Conservation (phyloP, 2,888 invertebrate species). For the Lomographa bimaculata region DNA sequence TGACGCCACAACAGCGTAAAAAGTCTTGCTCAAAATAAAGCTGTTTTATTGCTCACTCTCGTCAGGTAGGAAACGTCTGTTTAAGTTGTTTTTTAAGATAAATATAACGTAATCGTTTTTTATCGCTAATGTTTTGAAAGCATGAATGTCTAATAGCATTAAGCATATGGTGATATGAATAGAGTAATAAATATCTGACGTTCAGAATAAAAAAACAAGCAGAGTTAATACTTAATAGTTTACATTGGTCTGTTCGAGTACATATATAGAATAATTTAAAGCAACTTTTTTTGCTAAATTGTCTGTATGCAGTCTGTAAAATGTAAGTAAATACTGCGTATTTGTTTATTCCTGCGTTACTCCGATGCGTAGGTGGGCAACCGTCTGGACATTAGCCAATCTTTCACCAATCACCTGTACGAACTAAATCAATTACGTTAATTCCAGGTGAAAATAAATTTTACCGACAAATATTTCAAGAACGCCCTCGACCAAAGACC, state of each 20-base stretch:
- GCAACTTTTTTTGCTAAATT: too few relatives aligned
- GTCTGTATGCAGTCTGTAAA: conserved; percentile 16
- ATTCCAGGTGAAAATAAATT: conserved; percentile 23
- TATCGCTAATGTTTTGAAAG: too few relatives aligned
- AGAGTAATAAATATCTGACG: too few relatives aligned
- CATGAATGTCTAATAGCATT: too few relatives aligned
- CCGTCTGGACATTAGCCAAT: conserved; percentile 69
- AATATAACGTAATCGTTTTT: too few relatives aligned
- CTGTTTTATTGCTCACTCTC: conserved; percentile 51
- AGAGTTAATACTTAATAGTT: too few relatives aligned
- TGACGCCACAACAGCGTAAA: conserved; percentile 61
- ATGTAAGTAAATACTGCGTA: conserved; percentile 45
- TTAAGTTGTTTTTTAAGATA: conserved; percentile 52
- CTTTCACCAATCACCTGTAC: conserved; percentile 70
- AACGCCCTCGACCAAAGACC: too few relatives aligned
- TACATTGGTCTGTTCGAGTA: too few relatives aligned
- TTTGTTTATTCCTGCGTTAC: conserved; percentile 58
- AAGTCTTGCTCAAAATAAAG: conserved; percentile 56
- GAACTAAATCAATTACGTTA: conserved; percentile 44
- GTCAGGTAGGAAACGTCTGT: conserved; percentile 43
- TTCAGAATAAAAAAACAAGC: too few relatives aligned
- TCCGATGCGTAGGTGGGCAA: conserved; percentile 58
- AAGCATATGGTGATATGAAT: too few relatives aligned
- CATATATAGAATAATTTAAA: too few relatives aligned
- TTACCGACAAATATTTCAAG: not conserved